These are phyloP conservation scores for Scyliorhinus canicula DNA, from an alignment of 2,797 vertebrate genomes.

Conservation along the genomic window DNA sequence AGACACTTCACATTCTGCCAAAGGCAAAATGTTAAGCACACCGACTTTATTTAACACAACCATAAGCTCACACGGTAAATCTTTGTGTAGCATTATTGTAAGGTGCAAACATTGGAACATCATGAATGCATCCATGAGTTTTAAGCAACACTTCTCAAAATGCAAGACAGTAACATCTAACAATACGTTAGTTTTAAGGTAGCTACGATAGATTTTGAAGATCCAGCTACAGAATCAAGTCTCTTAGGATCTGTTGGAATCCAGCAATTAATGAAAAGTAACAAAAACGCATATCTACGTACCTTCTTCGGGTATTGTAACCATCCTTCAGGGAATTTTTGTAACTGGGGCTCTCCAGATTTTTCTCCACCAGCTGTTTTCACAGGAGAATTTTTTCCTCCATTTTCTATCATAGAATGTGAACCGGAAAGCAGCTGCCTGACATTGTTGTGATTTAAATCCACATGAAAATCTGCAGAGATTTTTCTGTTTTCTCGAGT, in stretches of 20 bases:
- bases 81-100: neutral
- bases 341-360: slow-evolving; percentile 70
- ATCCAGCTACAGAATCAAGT: neutral
- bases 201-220: neutral
- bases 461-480: slow-evolving; percentile 90
- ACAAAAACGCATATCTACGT: slow-evolving; percentile 34
- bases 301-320: slow-evolving; percentile 89
- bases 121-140: neutral
- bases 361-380: slow-evolving; percentile 60
- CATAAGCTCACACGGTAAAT: neutral
- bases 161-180: neutral
- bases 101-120: neutral
- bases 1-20: neutral
- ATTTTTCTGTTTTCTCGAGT: slow-evolving; percentile 81
- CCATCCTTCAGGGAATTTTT: slow-evolving; percentile 78
- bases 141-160: too few relatives aligned
- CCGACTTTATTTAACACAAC: neutral
- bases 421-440: slow-evolving; percentile 61
- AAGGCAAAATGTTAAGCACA: neutral
- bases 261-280: neutral
- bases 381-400: slow-evolving; percentile 58
- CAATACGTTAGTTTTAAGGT: neutral
- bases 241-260: too few relatives aligned
- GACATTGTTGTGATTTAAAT: slow-evolving; percentile 77
- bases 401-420: slow-evolving; percentile 65